Evolutionary conservation across 2,113 vertebrate species (phyloP).

Genomic region (Phocoena sinus): DNA sequence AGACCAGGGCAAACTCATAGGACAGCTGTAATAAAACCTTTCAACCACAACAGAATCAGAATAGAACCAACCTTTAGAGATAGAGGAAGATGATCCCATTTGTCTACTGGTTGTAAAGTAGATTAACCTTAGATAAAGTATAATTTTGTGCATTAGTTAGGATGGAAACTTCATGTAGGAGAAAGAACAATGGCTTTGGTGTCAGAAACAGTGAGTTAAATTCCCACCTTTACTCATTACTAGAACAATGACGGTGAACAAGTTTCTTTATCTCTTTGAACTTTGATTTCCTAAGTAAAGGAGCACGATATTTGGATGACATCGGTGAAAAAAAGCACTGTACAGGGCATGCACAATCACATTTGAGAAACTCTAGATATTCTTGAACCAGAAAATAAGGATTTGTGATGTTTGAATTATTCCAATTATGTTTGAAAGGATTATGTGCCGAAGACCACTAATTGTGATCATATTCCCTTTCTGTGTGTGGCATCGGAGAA

Average conservation of each 20-base stretch:
- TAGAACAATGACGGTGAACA: background rate
- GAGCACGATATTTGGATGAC: background rate
- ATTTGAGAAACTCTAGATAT: background rate
- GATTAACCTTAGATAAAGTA: background rate
- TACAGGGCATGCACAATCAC: background rate
- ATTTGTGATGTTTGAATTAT: background rate
- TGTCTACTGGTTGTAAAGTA: background rate
- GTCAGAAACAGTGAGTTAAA: background rate
- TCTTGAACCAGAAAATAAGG: background rate
- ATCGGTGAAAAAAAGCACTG: background rate
- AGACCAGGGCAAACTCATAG: background rate
- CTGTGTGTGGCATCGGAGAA: background rate
- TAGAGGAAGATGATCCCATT: background rate
- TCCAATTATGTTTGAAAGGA: background rate
- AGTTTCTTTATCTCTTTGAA: background rate
- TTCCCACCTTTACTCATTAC: background rate
- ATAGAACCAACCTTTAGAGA: background rate
- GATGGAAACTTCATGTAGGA: background rate
- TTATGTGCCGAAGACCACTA: background rate
- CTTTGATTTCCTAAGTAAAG: background rate
- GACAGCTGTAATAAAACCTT: background rate
- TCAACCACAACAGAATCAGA: conserved; percentile 4
- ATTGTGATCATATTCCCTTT: background rate
- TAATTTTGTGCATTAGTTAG: background rate
- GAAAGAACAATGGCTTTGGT: background rate